Conservation (phyloP, 23 tunicate genomes). For the Halocynthia roretzi region DNA sequence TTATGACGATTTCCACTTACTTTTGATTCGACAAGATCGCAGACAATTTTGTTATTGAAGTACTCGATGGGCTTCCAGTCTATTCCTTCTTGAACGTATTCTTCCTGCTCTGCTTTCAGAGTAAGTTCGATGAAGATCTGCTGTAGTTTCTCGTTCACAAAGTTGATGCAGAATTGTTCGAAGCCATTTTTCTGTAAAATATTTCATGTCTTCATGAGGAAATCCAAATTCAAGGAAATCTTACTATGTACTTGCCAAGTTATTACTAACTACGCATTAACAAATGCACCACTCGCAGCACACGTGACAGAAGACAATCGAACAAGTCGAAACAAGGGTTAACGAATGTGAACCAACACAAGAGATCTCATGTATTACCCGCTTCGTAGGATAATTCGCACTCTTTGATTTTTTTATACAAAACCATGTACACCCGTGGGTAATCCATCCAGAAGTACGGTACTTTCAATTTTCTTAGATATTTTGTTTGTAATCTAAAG, state of each 20-base stretch:
- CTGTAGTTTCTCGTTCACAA: constrained; percentile 92
- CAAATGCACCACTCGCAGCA: not conserved
- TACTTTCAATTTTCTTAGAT: no score
- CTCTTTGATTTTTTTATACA: no score
- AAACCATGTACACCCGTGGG: no score
- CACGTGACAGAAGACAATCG: not conserved
- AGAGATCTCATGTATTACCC: not conserved
- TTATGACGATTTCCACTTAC: constrained; percentile 13
- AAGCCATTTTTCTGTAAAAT: constrained; percentile 85
- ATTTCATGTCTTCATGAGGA: no score
- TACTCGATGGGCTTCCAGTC: constrained; percentile 91
- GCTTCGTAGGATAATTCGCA: not conserved
- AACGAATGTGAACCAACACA: no score
- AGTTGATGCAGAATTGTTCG: constrained; percentile 97
- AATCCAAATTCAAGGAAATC: no score
- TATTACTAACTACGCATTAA: not conserved
- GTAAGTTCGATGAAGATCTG: constrained; percentile 95
- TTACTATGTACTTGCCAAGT: no score
- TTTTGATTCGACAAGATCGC: constrained; percentile 87
- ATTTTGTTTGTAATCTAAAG: no score
- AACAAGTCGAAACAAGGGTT: not conserved
- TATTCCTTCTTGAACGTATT: constrained; percentile 93
- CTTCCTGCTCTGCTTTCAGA: constrained; percentile 97
- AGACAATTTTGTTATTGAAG: constrained; percentile 91
- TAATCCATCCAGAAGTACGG: no score